phyloP scores from a whole-genome alignment of 2,888 invertebrate species.

The Ceramica pisi region DNA sequence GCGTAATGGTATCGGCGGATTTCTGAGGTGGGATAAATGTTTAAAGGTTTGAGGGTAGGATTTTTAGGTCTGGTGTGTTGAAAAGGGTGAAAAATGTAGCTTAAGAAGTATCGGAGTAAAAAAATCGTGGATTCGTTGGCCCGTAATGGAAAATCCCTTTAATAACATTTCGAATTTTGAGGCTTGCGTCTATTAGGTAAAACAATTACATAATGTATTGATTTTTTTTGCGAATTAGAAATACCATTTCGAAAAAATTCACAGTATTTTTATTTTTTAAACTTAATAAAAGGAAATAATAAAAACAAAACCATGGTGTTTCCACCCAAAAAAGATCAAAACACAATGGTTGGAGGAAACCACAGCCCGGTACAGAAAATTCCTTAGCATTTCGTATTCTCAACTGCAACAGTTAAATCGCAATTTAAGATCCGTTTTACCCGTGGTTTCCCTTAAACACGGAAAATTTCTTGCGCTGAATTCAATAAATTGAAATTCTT shows the following conservation, averaged over 20 bases:
- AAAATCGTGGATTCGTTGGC: neutral
- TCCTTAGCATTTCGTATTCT: neutral
- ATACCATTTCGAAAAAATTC: no score
- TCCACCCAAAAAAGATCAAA: neutral
- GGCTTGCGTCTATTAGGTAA: no score
- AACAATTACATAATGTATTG: no score
- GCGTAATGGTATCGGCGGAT: constrained; percentile 17
- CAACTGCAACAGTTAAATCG: neutral
- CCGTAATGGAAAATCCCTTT: no score
- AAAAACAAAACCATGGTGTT: neutral
- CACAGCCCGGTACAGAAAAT: neutral
- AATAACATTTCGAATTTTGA: no score
- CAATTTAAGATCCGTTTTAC: neutral
- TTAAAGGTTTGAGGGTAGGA: neutral
- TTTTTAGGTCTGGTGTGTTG: neutral
- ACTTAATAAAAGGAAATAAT: no score
- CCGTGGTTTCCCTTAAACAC: no score
- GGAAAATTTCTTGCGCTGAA: neutral
- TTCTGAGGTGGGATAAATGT: neutral
- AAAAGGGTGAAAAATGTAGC: constrained; percentile 6
- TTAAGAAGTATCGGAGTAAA: neutral
- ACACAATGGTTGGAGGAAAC: neutral
- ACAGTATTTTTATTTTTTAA: no score
- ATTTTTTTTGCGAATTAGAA: no score
- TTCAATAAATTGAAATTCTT: neutral